phyloP scores from a whole-genome alignment of 2,797 vertebrate genomes.

The Poeciliopsis presidionis region DNA sequence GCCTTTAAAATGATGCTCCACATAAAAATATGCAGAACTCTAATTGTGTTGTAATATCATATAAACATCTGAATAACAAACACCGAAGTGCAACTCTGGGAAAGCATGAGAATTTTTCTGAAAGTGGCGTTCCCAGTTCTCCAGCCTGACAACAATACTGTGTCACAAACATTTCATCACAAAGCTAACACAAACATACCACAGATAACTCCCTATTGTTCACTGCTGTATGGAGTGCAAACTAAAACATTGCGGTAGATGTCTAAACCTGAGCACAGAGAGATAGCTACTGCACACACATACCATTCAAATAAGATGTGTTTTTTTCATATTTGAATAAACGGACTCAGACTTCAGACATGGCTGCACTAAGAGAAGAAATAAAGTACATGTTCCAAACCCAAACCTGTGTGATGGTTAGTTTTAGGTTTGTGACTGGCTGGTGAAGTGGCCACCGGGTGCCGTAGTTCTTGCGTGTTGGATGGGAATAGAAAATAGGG shows the following conservation, averaged over 20 bases:
- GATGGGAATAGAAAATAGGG: not conserved
- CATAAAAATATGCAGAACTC: not conserved
- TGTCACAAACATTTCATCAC: not conserved
- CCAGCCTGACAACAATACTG: not conserved
- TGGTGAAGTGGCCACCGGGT: not conserved
- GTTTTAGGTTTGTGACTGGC: not conserved
- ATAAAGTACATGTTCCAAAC: not conserved
- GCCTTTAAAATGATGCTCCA: not conserved
- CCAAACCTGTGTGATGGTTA: not conserved
- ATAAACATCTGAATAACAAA: conserved; percentile 1
- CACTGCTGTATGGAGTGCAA: not conserved
- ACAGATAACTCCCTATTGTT: conserved; percentile 17
- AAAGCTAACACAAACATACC: conserved; percentile 17
- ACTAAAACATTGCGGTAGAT: not conserved
- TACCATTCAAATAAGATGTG: not conserved
- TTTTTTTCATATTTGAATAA: conserved; percentile 10
- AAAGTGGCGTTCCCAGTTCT: not conserved
- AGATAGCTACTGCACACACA: not conserved
- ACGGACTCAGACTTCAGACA: not conserved
- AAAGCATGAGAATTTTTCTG: not conserved
- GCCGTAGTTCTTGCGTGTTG: not conserved
- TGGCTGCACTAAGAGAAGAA: not conserved
- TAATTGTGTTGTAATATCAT: not conserved
- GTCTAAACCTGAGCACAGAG: conserved; percentile 13
- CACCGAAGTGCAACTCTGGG: not conserved